Evolutionary conservation across 2,888 invertebrate species (phyloP), one percentile per base, ranked within the genome.

Genomic region (Argynnis bischoffii): DNA sequence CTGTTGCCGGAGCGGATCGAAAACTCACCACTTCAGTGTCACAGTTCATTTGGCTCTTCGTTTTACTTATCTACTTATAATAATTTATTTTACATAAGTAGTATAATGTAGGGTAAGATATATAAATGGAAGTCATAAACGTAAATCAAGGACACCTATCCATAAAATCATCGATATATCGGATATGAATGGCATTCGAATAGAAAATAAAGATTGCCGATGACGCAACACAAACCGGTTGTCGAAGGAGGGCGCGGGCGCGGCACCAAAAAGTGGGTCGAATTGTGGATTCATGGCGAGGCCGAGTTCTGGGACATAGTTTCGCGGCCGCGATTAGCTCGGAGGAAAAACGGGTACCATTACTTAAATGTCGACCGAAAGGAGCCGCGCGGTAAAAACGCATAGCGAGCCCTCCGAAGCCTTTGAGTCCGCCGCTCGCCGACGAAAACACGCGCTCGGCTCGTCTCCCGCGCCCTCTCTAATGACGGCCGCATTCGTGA

Each of bases 361-460:
- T 85, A 87, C 85, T 69, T 81, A 83, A 85, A 82, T 78, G 82
- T 79, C 80, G 79, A 77, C 74, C 82, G 82, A 85, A 83, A 85
- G 82, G 80, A 78, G 78, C 82, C 84, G 85, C 83, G 75, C 69
- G 72, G 77, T 77, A 89, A 88, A 87, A 88, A 88, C 84, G 74
- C 77, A 80, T 80, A 80, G 77, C 78, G 77, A 56, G 74, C 72
- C 77, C 35, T n/a, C n/a, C 59, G 47, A 15, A 41, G 4, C 47
- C 77, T 77, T 68, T 68, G 64, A 75, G 77, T 73, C 56, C 61
- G 59, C 59, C 65, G 66, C 54, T 53, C n/a, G 6, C 50, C 1
- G n/a, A n/a, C 31, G 6, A 16, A 4, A 5, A 6, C 47, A 13
- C 15, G 53, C 63, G 16, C 46, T 11, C 65, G 14, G 4, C 46